Evolutionary conservation across 2,113 vertebrate species (phyloP).

Genomic region (Pardalotus punctatus): DNA sequence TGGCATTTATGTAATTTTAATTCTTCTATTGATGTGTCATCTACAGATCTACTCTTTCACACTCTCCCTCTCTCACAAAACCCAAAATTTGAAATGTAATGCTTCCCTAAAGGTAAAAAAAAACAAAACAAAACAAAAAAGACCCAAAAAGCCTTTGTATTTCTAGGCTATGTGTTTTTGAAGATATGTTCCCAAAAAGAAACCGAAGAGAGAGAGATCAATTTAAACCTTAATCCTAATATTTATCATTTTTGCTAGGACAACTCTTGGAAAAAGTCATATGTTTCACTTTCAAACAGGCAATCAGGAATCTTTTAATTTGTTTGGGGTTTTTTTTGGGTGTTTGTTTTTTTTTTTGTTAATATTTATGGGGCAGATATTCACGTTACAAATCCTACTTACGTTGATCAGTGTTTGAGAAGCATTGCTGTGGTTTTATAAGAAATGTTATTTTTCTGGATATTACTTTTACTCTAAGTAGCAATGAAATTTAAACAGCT

Average conservation of each 20-base stretch:
- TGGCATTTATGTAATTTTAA: not conserved
- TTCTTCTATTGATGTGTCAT: not conserved
- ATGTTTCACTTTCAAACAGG: not conserved
- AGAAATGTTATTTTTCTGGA: not conserved
- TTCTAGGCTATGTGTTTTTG: not conserved
- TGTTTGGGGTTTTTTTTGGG: not conserved
- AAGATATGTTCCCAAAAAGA: not conserved
- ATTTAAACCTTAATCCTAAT: not conserved
- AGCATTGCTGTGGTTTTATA: not conserved
- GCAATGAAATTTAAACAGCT: not conserved
- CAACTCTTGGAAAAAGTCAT: not conserved
- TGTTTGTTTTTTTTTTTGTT: not conserved
- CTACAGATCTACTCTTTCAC: not conserved
- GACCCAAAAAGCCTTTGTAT: no score
- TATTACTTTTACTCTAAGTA: not conserved
- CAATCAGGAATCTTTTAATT: not conserved
- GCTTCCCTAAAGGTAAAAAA: not conserved
- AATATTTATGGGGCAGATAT: not conserved
- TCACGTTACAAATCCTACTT: not conserved
- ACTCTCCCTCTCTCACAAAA: not conserved
- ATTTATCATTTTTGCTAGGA: not conserved
- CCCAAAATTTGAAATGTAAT: not conserved
- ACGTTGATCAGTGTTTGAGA: not conserved
- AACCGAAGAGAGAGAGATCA: fast-evolving
- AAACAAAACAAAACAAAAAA: no score